These are phyloP conservation scores for Ciconia stormi DNA, from an alignment of 2,113 vertebrate species.

Conservation along the genomic window DNA sequence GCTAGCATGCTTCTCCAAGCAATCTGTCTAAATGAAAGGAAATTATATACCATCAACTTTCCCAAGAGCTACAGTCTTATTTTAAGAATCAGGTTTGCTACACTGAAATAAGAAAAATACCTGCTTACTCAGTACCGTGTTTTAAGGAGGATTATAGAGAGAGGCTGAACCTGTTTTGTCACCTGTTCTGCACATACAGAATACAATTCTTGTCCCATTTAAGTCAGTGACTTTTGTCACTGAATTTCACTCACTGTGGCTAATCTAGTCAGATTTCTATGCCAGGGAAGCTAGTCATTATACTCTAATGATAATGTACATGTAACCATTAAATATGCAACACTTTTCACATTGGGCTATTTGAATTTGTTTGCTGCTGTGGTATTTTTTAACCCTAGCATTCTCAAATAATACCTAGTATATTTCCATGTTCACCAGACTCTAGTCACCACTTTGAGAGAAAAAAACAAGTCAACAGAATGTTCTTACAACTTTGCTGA, in stretches of 20 bases:
- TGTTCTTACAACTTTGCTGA: not conserved
- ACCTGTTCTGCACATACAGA: not conserved
- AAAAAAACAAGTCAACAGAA: not conserved
- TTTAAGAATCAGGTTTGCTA: constrained; percentile 29
- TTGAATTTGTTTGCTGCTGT: not conserved
- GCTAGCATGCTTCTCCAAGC: constrained; percentile 53
- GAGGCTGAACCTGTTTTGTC: not conserved
- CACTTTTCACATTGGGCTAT: not conserved
- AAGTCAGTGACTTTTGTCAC: not conserved
- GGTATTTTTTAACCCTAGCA: not conserved
- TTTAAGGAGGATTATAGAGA: not conserved
- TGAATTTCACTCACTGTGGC: not conserved
- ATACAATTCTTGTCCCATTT: not conserved
- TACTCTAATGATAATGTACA: not conserved
- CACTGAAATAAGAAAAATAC: constrained; percentile 12
- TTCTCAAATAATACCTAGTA: not conserved
- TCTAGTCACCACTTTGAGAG: not conserved
- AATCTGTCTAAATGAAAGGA: constrained; percentile 67
- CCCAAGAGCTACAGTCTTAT: constrained; percentile 47
- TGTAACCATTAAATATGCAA: not conserved
- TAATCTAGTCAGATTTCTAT: not conserved
- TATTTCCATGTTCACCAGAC: not conserved
- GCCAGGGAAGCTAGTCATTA: not conserved
- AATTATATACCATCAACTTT: constrained; percentile 60
- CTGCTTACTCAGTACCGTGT: not conserved